phyloP scores from a whole-genome alignment of 2,113 vertebrate species.

The Spilogale gracilis region DNA sequence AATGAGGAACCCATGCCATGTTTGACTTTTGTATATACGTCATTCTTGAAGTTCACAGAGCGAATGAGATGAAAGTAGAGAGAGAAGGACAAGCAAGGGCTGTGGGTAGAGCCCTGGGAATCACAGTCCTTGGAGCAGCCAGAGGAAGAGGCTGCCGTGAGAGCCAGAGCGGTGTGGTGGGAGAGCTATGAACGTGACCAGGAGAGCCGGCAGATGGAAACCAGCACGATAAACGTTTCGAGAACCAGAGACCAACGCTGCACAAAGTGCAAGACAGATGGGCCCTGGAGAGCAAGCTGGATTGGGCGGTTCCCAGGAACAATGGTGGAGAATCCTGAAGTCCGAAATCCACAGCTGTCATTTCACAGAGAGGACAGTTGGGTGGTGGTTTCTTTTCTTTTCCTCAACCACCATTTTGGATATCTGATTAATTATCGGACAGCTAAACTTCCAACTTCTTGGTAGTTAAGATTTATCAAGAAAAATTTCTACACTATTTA shows the following conservation, averaged over 20 bases:
- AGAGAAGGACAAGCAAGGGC: background rate
- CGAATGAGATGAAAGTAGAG: background rate
- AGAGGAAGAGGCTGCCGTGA: background rate
- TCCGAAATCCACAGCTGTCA: background rate
- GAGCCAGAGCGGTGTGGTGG: background rate
- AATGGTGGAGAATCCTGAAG: background rate
- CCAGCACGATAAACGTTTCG: background rate
- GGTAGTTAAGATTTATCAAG: background rate
- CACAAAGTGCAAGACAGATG: background rate
- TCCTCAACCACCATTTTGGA: background rate
- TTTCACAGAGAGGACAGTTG: background rate
- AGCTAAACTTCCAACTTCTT: background rate
- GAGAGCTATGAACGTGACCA: background rate
- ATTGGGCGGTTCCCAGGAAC: background rate
- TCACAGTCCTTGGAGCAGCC: background rate
- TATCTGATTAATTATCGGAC: background rate
- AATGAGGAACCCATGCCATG: background rate
- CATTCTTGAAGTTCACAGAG: background rate
- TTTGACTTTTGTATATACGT: background rate
- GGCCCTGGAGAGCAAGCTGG: background rate
- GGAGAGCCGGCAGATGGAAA: background rate
- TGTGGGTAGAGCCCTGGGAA: background rate
- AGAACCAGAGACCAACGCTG: background rate
- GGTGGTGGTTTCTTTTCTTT: background rate
- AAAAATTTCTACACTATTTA: constrained; percentile 28